Base-by-base conservation (phyloP, 2,113 vertebrate species). In the Theristicus caerulescens region DNA sequence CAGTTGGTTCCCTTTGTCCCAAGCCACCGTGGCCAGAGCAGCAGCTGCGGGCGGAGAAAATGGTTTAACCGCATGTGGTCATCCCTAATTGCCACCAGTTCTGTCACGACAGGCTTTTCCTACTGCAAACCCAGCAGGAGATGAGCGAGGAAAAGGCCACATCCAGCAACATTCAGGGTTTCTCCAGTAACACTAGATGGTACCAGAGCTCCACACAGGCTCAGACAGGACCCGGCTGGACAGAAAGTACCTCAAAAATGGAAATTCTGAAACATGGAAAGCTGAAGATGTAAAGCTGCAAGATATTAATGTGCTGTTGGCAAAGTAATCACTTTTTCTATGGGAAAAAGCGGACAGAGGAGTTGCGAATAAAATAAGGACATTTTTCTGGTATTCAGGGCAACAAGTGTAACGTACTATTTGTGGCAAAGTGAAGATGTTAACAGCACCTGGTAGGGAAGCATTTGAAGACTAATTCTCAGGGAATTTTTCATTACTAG, bases 101-200 rank as follows among this genome's bases (percentile, higher is more conserved):
- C 34, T 85, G 66, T 72, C 91, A 2, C 9, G 36, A 81, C 34
- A 70, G 58, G 42, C 29, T 32, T 7, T 10, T 34, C 29, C 69
- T 44, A 2, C 19, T 3, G 38, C 36, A 20, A 77, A 12, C 6
- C 34, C 79, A 5, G 42, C 40, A 2, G 46, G 72, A 21, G 34
- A 18, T 8, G 7, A 2, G 19, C 1, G 2, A 38, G 70, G 46
- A 49, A 49, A 55, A 66, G 29, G 44, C 47, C 79, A 1, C 58
- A 3, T 36, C 19, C 36, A 20, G 64, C n/a, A 29, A 55, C 29
- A 13, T 3, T 1, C 18, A 73, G 34, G 21, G 6, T 49, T 27
- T 42, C 36, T 58, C n/a, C n/a, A 6, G 74, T 2, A 80, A 72
- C 96, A 19, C 97, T 96, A 96, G 97, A 70, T 83, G 97, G 97